These are phyloP conservation scores for Galeopterus variegatus DNA, from an alignment of 2,113 vertebrate genomes.

Conservation along the genomic window DNA sequence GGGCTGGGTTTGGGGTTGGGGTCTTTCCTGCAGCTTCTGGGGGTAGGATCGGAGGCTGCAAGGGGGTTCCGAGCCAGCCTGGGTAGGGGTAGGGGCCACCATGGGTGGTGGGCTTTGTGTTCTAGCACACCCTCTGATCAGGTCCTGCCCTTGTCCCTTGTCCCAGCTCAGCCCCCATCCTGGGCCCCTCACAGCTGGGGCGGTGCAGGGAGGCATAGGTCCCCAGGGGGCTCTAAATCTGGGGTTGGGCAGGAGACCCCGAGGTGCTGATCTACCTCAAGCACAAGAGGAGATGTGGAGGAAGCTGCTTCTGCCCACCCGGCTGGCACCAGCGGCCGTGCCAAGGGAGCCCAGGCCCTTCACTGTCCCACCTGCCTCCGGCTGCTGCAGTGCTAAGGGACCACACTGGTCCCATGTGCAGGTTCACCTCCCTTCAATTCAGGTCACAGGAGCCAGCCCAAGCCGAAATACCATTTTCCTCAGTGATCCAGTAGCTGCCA, in stretches of 20 bases:
- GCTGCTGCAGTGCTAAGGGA: neutral
- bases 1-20: neutral
- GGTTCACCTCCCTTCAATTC: slow-evolving; percentile 79
- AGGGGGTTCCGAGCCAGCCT: neutral
- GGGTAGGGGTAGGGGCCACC: neutral
- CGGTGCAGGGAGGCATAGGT: too few species aligned
- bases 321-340: neutral
- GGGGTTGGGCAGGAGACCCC: neutral
- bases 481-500: slow-evolving; percentile 60
- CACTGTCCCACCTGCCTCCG: neutral
- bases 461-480: slow-evolving; percentile 81
- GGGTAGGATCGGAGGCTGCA: neutral
- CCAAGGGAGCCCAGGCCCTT: slow-evolving; percentile 73
- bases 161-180: neutral
- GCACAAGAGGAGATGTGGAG: neutral
- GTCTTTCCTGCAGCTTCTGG: neutral
- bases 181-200: neutral
- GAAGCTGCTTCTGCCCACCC: neutral
- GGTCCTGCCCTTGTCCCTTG: neutral
- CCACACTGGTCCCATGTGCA: slow-evolving; percentile 63
- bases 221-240: neutral
- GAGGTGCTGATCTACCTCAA: neutral
- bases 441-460: slow-evolving; percentile 69
- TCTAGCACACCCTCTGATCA: too few species aligned
- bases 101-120: neutral